phyloP scores from a whole-genome alignment of 2,888 invertebrate species.

The Penaeus monodon region DNA sequence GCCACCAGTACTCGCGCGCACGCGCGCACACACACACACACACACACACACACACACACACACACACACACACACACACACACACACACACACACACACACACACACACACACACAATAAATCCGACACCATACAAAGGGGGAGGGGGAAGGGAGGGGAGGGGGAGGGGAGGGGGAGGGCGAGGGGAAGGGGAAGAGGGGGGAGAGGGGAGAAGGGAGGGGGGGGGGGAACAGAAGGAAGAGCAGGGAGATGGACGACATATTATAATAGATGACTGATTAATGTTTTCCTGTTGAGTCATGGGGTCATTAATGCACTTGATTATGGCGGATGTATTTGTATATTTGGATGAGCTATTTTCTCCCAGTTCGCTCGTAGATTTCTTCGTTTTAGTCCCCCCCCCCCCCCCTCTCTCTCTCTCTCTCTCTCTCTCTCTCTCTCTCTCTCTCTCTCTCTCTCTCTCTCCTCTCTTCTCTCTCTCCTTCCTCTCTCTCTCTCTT shows the following conservation, averaged over 20 bases:
- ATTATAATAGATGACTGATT: background rate
- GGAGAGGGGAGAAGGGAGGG: background rate
- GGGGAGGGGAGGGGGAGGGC: background rate
- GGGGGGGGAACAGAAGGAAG: background rate
- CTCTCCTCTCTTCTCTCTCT: too few relatives aligned
- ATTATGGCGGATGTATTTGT: too few relatives aligned
- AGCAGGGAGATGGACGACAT: background rate
- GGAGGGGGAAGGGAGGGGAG: background rate
- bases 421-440: too few relatives aligned
- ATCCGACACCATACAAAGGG: background rate
- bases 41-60: constrained; percentile 1
- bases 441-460: too few relatives aligned
- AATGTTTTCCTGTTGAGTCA: too few relatives aligned
- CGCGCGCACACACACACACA: constrained; percentile 10
- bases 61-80: background rate
- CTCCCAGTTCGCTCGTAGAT: too few relatives aligned
- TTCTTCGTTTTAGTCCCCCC: too few relatives aligned
- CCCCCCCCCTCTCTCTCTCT: too few relatives aligned
- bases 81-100: background rate
- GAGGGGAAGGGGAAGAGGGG: background rate
- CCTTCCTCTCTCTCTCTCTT: fast-evolving
- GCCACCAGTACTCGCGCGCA: too few relatives aligned
- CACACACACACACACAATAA: background rate
- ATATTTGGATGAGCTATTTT: too few relatives aligned
- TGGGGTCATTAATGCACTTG: too few relatives aligned